Conservation (phyloP, 2,113 vertebrate species). For the Upupa epops region DNA sequence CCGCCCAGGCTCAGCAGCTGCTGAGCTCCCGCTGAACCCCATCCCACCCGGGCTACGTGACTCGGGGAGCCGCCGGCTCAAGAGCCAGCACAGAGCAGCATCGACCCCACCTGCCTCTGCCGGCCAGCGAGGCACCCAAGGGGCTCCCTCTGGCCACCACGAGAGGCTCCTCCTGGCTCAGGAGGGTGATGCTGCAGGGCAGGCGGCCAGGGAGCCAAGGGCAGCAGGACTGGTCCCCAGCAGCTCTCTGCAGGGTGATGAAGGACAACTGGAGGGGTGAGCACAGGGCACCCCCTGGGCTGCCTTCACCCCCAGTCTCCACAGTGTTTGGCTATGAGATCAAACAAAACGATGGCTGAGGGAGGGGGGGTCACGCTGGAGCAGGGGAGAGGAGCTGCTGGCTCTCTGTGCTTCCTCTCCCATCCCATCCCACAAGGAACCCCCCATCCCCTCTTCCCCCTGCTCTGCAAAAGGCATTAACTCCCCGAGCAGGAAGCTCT, state of each 20-base stretch:
- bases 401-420: neutral
- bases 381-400: neutral
- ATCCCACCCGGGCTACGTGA: neutral
- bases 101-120: neutral
- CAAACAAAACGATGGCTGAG: neutral
- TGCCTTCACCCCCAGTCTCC: neutral
- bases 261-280: fast-evolving
- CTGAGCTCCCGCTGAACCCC: neutral
- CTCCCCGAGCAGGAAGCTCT: neutral
- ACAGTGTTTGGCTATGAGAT: neutral
- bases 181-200: fast-evolving
- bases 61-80: neutral
- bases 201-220: neutral
- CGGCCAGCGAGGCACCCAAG: too few relatives aligned
- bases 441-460: neutral
- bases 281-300: fast-evolving
- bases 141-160: too few relatives aligned
- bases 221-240: neutral
- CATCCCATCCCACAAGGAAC: neutral
- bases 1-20: too few relatives aligned
- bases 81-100: neutral
- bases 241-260: neutral
- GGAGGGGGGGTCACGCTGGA: neutral
- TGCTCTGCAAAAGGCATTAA: neutral
- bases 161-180: too few relatives aligned